Conservation (phyloP, 1,140 invertebrate species). For the Branchinecta lindahli region DNA sequence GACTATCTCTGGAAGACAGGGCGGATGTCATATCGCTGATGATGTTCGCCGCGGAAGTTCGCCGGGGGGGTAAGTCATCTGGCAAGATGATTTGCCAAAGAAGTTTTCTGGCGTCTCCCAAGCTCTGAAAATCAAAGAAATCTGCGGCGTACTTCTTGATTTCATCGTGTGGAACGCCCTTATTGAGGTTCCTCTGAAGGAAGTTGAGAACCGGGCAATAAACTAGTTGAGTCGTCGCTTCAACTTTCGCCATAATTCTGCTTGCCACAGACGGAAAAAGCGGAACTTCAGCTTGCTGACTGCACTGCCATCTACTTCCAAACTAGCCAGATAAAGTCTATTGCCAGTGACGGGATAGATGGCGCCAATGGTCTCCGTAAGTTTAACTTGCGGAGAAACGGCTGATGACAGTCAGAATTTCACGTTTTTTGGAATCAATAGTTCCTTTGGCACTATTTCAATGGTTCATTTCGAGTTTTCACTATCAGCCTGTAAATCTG, state of each 20-base stretch:
- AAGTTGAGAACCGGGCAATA: constrained; percentile 7
- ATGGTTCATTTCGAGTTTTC: too few species aligned
- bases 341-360: too few species aligned
- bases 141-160: constrained; percentile 1
- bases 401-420: too few species aligned
- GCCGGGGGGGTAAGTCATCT: constrained; percentile 2
- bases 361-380: too few species aligned
- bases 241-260: background rate
- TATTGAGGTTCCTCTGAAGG: background rate
- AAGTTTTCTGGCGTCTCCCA: constrained; percentile 4
- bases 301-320: too few species aligned
- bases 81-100: constrained; percentile 8
- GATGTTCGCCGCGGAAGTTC: constrained; percentile 7
- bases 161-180: constrained; percentile 7
- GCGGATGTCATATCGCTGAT: constrained; percentile 4
- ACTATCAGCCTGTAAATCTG: too few species aligned
- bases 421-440: too few species aligned
- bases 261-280: background rate
- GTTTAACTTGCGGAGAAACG: too few species aligned
- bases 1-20: background rate
- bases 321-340: too few species aligned
- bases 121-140: too few species aligned
- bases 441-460: too few species aligned
- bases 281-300: too few species aligned
- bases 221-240: constrained; percentile 1